Evolutionary conservation across 2,888 invertebrate species (phyloP).

Genomic region (Andrena praecox): DNA sequence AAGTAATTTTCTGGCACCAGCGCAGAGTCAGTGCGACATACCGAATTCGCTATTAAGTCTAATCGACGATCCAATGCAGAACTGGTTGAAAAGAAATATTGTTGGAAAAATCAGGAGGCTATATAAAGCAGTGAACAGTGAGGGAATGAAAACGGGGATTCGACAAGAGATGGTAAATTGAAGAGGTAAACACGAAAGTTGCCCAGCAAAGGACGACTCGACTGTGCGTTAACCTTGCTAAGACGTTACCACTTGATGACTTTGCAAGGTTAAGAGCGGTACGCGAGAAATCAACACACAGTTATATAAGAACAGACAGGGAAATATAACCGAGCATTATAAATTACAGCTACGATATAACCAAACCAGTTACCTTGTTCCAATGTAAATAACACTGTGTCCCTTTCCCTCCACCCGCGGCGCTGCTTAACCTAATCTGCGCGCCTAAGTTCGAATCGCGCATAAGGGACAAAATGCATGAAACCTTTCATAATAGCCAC

Average conservation of each 20-base stretch:
- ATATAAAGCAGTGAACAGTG: too few relatives aligned
- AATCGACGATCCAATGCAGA: neutral
- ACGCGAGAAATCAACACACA: neutral
- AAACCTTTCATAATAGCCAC: neutral
- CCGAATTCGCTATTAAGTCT: neutral
- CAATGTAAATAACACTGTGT: too few relatives aligned
- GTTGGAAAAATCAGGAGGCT: too few relatives aligned
- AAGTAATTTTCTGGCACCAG: too few relatives aligned
- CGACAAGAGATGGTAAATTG: neutral
- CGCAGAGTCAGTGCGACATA: too few relatives aligned
- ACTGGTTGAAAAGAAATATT: neutral
- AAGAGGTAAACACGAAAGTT: neutral
- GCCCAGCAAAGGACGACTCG: neutral
- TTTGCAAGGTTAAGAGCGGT: neutral
- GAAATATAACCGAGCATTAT: neutral
- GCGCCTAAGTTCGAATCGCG: neutral
- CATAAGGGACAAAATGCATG: neutral
- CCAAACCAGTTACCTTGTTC: neutral
- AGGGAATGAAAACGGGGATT: neutral
- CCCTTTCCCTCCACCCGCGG: neutral
- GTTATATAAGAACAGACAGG: neutral
- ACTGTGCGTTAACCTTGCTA: neutral
- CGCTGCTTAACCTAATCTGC: constrained; percentile 6
- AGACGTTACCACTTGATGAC: neutral
- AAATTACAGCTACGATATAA: neutral